phyloP scores from a whole-genome alignment of 1,140 invertebrate genomes.

The Neelides sp. region DNA sequence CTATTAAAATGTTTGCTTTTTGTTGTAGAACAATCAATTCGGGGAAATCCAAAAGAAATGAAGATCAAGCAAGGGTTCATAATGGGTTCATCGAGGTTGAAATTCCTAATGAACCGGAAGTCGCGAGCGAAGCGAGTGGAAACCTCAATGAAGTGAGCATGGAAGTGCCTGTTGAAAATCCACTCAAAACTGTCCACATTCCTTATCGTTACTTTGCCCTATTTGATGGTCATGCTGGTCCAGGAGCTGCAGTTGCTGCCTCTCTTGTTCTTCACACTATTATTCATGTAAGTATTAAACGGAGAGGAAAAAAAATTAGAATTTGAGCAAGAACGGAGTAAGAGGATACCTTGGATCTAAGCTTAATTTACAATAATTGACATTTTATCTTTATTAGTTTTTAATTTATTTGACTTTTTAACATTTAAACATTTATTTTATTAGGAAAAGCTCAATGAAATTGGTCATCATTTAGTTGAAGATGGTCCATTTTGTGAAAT shows the following conservation, averaged over 20 bases:
- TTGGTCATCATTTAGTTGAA: conserved; percentile 39
- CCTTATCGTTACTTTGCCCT: conserved; percentile 66
- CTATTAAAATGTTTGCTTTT: conserved; percentile 13
- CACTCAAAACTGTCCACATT: conserved; percentile 31
- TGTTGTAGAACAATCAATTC: conserved; percentile 50
- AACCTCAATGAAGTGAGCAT: too few relatives aligned
- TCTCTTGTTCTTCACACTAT: conserved; percentile 64
- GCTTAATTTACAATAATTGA: too few relatives aligned
- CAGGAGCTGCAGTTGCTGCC: conserved; percentile 62
- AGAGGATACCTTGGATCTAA: too few relatives aligned
- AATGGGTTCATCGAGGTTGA: conserved; percentile 29
- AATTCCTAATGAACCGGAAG: conserved; percentile 4
- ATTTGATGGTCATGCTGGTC: conserved; percentile 38
- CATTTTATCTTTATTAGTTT: background rate
- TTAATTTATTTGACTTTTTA: conserved; percentile 1
- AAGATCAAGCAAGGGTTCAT: conserved; percentile 59
- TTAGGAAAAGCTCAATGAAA: conserved; percentile 41
- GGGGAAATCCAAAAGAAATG: conserved; percentile 65
- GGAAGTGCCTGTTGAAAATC: background rate
- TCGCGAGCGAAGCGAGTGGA: conserved; percentile 10
- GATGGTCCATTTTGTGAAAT: conserved; percentile 30
- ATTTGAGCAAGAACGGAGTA: background rate
- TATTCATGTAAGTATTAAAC: conserved; percentile 48
- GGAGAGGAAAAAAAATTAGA: too few relatives aligned
- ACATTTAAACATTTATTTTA: conserved; percentile 1